Base-by-base conservation (phyloP, 2,797 vertebrate genomes). In the Gobio occitaniae region DNA sequence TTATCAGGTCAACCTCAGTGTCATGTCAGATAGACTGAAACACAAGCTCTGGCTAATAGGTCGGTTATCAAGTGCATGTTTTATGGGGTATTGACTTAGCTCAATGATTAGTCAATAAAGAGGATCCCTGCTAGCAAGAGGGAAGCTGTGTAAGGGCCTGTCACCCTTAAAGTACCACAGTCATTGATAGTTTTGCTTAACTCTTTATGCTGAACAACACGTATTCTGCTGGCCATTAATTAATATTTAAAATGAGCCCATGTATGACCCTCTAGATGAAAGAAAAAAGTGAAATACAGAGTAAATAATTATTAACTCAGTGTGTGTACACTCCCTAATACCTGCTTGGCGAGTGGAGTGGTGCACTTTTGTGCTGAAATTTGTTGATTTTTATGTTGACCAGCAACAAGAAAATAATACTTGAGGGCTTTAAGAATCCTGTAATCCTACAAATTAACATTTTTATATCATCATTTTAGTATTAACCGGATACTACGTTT, bases 291-390 rank as follows among this genome's bases (percentile, higher is more conserved):
- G 80, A 89, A 71, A 87, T 88, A 78, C 77, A 82, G 68, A 47
- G 19, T 83, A 71, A 87, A 78, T 87, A 93, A 93, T 91, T 83
- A 93, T 93, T 94, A 92, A 93, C 91, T 50, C 77, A 68, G 61
- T 84, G 85, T 84, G 85, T 88, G 87, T 87, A 74, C 79, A 84
- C 82, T 83, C 69, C 65, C 61, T 83, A 76, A 89, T 89, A 87
- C 83, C 41, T 84, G 84, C 86, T 89, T 87, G 69, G 83, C 29
- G 19, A 86, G 78, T 83, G 50, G 36, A 84, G 41, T 50, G 16
- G 77, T 84, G 82, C 69, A 71, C 66, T 83, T 79, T 77, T 82
- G 59, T 84, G 82, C 78, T 86, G 70, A 88, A 75, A 86, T 71
- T 70, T 72, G 86, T 82, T 84, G 61, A 29, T 82, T 47, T 83